Evolutionary conservation across 1,140 invertebrate genomes (phyloP), one percentile per base, ranked within the genome.

Genomic region (Lasioglossum albipes): DNA sequence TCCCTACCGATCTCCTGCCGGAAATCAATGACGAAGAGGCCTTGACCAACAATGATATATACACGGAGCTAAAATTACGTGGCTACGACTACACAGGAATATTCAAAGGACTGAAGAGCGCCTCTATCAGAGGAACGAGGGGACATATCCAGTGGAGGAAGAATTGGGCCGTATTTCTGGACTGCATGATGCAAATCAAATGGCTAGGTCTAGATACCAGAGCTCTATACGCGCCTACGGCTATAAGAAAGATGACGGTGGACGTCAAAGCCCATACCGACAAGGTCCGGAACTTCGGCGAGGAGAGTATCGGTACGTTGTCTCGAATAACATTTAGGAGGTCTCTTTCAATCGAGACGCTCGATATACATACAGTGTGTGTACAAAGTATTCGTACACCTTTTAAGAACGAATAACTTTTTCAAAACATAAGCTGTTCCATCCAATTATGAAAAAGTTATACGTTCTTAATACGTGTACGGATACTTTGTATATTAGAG

Each of bases 101-200:
- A 0, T 99, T 98, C 93, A 94, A 95, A 83, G 95, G 95, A 18
- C 90, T 96, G 13, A 90, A 94, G 18, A 92, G 94, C 87, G 91
- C 88, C 89, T 95, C 91, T 3, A 92, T 92, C 4, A 93, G 94
- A 79, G 94, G 93, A 41, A 84, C 79, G 0, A 89, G 86, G 20
- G 96, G 95, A 27, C 90, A 90, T 31, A 91, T 96, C 0, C 82
- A 86, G 49, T 98, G 97, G 97, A 92, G 93, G 20, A 96, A 96
- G 85, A 98, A 98, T 91, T 99, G 97, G 97, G 95, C 98, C 0
- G 95, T 97, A 0, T 99, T 98, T 91, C 95, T 99, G 94, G 98
- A 99, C 91, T 97, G 96, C 22, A 97, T 99, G 95, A 92, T 99
- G 22, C 98, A 99, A 91, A 95, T 98, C 81, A 95, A 96, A 82